Evolutionary conservation across 37 sponge, comb jelly and placozoan species (phyloP), one percentile per base, ranked within the genome.

Genomic region (Agelas oroides): DNA sequence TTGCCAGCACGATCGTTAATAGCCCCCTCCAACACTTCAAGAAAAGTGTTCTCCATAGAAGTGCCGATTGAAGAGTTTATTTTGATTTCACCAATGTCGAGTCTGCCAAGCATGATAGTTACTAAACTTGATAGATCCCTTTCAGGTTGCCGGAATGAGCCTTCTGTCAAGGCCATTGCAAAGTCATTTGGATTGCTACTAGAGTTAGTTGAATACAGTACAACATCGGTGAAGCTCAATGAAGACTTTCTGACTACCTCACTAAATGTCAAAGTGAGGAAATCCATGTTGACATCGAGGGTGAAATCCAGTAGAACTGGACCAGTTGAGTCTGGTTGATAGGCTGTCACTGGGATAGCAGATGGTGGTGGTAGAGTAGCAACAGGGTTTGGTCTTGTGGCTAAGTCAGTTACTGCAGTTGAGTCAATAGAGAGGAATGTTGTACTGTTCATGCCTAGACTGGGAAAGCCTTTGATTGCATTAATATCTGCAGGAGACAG

Each of bases 201-300:
- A n/a, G 84, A 78, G 70, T 86, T 87, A 30, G 79, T 88, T 1
- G 87, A 78, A 27, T 70, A 84, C 5, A 90, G 38, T 0, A 63
- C 38, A 20, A 90, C 65, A 21, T 71, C 25, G 24, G 71, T 24
- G 36, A 87, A 77, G 12, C 64, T 34, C 18, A 88, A 41, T 25
- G 88, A 72, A 19, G 84, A 69, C 21, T 82, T 82, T 16, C 40
- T 78, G 35, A 95, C 89, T 34, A 92, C 92, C 61, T 97, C 97
- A 56, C 66, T 41, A 46, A 94, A 97, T 11, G 90, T 84, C 30
- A 97, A 73, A 0, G 72, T 36, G 12, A 94, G 70, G 19, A 34
- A n/a, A 59, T 94, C 89, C 53, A 24, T 28, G 46, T 97, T 86
- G 25, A 97, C 36, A 66, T 97, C 92, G 23, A 97, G 41, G n/a